phyloP scores from a whole-genome alignment of 2,797 vertebrate genomes.

The Tarsius wallacei region DNA sequence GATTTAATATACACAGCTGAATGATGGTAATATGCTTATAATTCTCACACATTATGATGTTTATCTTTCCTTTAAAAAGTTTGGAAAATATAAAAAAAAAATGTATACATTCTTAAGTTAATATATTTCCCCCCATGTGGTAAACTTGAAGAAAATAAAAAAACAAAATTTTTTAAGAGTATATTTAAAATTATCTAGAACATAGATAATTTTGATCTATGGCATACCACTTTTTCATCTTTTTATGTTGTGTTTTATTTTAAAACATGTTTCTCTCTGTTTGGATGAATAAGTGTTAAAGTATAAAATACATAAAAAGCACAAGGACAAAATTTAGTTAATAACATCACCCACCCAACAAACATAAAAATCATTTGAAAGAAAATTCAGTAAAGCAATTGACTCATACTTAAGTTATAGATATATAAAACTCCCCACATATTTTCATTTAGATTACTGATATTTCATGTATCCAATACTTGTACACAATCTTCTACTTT shows the following conservation, averaged over 20 bases:
- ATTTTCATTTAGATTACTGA: not conserved
- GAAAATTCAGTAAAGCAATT: not conserved
- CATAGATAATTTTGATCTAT: not conserved
- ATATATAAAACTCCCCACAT: not conserved
- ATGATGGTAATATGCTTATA: not conserved
- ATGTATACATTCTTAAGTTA: not conserved
- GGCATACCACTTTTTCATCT: not conserved
- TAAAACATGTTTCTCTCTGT: not conserved
- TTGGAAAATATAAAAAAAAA: slow-evolving; percentile 2
- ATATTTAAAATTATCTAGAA: slow-evolving; percentile 4
- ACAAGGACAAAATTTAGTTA: not conserved
- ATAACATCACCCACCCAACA: not conserved
- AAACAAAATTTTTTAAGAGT: not conserved
- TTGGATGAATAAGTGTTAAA: not conserved
- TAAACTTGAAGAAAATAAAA: not conserved
- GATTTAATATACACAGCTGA: not conserved
- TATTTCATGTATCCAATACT: not conserved
- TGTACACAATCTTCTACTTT: not conserved
- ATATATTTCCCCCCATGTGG: not conserved
- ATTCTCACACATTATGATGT: not conserved
- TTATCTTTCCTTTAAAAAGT: not conserved
- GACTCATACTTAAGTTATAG: not conserved
- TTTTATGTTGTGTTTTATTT: not conserved
- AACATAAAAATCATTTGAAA: not conserved
- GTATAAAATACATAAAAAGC: not conserved